Conservation (phyloP, 1,140 invertebrate genomes). For the Adelges cooleyi region DNA sequence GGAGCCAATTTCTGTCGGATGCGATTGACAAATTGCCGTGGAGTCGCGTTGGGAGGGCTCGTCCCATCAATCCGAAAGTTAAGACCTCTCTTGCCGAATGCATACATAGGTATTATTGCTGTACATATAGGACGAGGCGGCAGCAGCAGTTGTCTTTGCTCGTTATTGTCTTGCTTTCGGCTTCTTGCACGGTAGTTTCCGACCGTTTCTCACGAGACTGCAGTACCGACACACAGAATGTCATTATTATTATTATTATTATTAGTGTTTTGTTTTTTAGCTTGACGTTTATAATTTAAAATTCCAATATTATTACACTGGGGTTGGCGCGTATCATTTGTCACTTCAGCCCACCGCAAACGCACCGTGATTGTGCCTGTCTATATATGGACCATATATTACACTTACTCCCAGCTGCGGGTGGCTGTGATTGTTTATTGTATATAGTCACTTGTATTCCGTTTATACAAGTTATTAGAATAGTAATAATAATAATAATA, state of each 20-base stretch:
- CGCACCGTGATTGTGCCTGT: no score
- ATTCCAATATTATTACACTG: neutral
- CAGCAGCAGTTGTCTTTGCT: slow-evolving; percentile 12
- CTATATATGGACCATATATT: no score
- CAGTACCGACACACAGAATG: neutral
- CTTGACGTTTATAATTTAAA: neutral
- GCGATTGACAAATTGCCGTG: slow-evolving; percentile 1
- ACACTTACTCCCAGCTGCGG: no score
- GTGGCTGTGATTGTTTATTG: no score
- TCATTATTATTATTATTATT: slow-evolving; percentile 17
- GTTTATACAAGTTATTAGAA: no score
- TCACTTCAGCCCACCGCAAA: neutral
- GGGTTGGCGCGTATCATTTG: neutral
- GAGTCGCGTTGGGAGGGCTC: slow-evolving; percentile 10
- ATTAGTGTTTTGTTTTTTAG: neutral
- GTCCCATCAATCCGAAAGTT: slow-evolving; percentile 10
- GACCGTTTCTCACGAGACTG: neutral
- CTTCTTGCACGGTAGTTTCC: slow-evolving; percentile 11
- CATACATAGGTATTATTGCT: no score
- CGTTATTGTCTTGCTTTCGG: slow-evolving; percentile 24
- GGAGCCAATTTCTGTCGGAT: neutral
- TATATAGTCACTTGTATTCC: no score
- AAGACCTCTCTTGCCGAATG: neutral
- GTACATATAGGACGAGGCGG: no score
- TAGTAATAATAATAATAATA: no score